Evolutionary conservation across 2,888 invertebrate species (phyloP).

Genomic region (Agrotis ipsilon): DNA sequence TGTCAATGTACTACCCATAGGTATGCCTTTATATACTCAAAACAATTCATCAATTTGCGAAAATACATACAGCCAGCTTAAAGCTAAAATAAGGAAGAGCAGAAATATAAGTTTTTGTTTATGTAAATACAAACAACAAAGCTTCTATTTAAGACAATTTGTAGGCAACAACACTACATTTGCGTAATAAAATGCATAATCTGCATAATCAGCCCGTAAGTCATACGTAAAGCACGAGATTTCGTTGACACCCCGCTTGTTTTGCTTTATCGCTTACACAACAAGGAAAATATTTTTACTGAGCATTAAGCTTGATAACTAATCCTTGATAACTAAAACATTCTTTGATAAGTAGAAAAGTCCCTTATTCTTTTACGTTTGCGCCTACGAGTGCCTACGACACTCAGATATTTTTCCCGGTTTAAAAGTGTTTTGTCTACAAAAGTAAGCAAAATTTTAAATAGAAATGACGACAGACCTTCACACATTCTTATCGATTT

Average conservation of each 20-base stretch:
- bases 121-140: slow-evolving; percentile 29
- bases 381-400: neutral
- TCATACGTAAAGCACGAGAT: slow-evolving; percentile 70
- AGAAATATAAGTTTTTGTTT: slow-evolving; percentile 15
- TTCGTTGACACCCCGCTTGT: slow-evolving; percentile 64
- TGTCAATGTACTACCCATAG: neutral
- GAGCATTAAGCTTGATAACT: slow-evolving; percentile 47
- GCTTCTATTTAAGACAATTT: slow-evolving; percentile 78
- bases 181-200: slow-evolving; percentile 78
- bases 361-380: slow-evolving; percentile 7
- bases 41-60: neutral
- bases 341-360: slow-evolving; percentile 48
- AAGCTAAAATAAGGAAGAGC: slow-evolving; percentile 19
- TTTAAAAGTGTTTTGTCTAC: neutral
- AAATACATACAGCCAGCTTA: neutral
- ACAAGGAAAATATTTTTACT: slow-evolving; percentile 61
- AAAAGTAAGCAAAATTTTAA: slow-evolving; percentile 33
- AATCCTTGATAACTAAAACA: slow-evolving; percentile 63
- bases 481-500: slow-evolving; percentile 82
- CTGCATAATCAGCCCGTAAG: slow-evolving; percentile 81
- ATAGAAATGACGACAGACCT: slow-evolving; percentile 67
- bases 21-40: neutral
- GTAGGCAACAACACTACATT: slow-evolving; percentile 77
- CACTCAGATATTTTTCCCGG: neutral
- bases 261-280: slow-evolving; percentile 42